A percentile compares a stretch with the other conserved stretches of the same genome.
Conservation (phyloP, 2,888 invertebrate genomes). For the Homarus gammarus region DNA sequence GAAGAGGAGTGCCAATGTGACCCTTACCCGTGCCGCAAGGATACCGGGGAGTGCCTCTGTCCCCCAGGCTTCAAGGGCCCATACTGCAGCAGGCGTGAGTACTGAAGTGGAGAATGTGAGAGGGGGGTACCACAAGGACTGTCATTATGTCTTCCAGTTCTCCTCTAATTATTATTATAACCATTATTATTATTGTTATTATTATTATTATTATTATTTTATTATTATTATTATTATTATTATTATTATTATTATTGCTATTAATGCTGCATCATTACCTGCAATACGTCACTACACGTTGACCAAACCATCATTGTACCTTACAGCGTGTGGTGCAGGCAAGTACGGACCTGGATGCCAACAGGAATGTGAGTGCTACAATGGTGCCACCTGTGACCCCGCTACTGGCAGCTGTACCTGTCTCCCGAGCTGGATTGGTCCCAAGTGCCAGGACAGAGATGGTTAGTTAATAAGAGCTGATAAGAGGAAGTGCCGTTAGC, state of each 20-base stretch:
- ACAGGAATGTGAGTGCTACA: conserved; percentile 83
- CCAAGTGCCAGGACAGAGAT: conserved; percentile 50
- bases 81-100: conserved; percentile 47
- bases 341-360: conserved; percentile 76
- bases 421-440: conserved; percentile 56
- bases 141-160: no score
- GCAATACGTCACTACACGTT: no score
- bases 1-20: conserved; percentile 88
- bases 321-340: conserved; percentile 78
- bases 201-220: no score
- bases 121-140: no score
- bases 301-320: no score
- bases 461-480: no score
- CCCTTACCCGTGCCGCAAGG: conserved; percentile 34
- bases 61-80: conserved; percentile 65
- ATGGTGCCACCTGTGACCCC: conserved; percentile 91
- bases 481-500: no score
- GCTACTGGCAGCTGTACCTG: conserved; percentile 83
- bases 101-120: neutral
- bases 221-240: no score
- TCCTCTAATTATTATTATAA: no score
- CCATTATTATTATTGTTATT: no score
- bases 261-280: no score
- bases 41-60: conserved; percentile 78
- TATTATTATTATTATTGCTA: no score